Conservation (phyloP, 2,888 invertebrate species). For the Linnaemya tessellans region DNA sequence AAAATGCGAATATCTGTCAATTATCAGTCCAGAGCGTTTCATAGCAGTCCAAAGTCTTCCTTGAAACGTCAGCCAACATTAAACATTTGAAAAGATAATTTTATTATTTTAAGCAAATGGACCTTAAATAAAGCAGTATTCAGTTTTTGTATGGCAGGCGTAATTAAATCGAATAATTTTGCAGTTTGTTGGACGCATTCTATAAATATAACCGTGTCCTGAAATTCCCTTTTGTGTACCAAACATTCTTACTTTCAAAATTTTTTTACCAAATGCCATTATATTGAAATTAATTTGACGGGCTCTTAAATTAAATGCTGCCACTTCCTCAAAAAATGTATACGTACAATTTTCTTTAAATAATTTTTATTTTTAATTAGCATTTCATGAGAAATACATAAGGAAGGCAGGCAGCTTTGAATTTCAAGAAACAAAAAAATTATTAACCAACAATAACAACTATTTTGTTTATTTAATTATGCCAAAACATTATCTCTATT, state of each 20-base stretch:
- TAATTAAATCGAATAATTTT: no score
- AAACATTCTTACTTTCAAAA: neutral
- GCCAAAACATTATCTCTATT: constrained; percentile 43
- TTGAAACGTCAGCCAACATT: no score
- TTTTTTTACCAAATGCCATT: neutral
- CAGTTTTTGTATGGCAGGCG: no score
- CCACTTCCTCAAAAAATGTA: neutral
- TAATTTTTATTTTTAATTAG: constrained; percentile 8
- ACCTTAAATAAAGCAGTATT: no score
- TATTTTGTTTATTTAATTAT: constrained; percentile 64
- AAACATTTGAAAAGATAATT: no score
- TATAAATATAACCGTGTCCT: no score
- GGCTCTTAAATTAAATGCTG: neutral
- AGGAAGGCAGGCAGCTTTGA: constrained; percentile 11
- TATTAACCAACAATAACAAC: neutral
- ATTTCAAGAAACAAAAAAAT: constrained; percentile 13
- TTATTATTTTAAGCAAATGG: no score
- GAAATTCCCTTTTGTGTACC: no score
- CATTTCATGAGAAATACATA: constrained; percentile 27
- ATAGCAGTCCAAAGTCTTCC: no score
- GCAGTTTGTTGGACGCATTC: no score
- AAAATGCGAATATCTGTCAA: no score
- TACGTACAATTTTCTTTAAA: neutral
- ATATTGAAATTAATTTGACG: neutral
- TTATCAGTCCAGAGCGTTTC: no score